Percentiles rank a stretch among this genome's conserved stretches.
These are phyloP conservation scores for Lithophane semibrunnea DNA, from an alignment of 2,888 invertebrate species.

Conservation along the genomic window DNA sequence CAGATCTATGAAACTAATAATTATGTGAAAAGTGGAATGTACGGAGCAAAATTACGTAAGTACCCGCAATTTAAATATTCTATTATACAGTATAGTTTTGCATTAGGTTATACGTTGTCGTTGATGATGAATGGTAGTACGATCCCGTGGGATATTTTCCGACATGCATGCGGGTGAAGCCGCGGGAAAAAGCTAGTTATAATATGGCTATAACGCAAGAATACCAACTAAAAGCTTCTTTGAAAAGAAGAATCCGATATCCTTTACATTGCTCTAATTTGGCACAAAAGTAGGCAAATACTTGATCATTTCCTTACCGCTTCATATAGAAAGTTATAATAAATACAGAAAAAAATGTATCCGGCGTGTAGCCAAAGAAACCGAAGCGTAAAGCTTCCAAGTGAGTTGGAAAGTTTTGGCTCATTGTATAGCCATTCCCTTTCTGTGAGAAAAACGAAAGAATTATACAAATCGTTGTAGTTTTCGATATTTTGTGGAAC, in stretches of 20 bases:
- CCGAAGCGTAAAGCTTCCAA: slow-evolving; percentile 44
- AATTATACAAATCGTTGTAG: slow-evolving; percentile 61
- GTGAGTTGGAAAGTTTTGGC: slow-evolving; percentile 50
- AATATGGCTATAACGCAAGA: neutral
- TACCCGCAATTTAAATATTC: too few relatives aligned
- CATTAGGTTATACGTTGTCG: too few relatives aligned
- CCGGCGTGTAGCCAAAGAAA: slow-evolving; percentile 25
- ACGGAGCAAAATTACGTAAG: too few relatives aligned
- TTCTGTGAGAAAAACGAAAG: slow-evolving; percentile 37
- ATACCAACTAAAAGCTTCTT: neutral
- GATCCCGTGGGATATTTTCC: neutral
- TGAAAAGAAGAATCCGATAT: neutral
- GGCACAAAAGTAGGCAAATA: slow-evolving; percentile 22
- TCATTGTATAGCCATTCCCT: slow-evolving; percentile 59
- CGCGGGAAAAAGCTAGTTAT: neutral
- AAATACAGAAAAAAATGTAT: slow-evolving; percentile 53
- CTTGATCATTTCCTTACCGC: slow-evolving; percentile 21
- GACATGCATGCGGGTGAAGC: neutral
- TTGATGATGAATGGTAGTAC: too few relatives aligned
- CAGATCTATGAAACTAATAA: too few relatives aligned
- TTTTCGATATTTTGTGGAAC: slow-evolving; percentile 42
- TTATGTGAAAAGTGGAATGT: too few relatives aligned
- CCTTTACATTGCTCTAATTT: slow-evolving; percentile 16
- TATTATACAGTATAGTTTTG: too few relatives aligned
- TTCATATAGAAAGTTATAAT: slow-evolving; percentile 46